Percentiles rank a stretch among this genome's conserved stretches.
Evolutionary conservation across 2,888 invertebrate genomes (phyloP).

Genomic region (Macropis europaea): DNA sequence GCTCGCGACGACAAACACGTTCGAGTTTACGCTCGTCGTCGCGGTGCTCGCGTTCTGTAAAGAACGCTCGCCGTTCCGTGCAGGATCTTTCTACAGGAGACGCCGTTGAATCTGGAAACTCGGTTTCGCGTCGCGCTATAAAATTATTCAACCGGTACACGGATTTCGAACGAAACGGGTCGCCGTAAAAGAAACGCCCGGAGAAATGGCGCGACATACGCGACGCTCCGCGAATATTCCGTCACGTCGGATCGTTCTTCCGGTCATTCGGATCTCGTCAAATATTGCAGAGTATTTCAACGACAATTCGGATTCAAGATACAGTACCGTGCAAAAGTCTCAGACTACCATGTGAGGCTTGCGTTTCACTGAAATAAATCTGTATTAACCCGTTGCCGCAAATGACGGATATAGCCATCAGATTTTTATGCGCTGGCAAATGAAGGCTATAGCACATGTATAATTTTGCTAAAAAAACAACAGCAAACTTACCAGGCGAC

Average conservation of each 20-base stretch:
- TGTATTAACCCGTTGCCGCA: no score
- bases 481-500: no score
- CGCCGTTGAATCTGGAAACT: constrained; percentile 36
- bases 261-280: not conserved
- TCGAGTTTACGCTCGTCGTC: not conserved
- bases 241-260: not conserved
- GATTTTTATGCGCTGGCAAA: no score
- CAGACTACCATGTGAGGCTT: no score
- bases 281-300: no score
- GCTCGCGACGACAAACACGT: no score
- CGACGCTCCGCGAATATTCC: not conserved
- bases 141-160: constrained; percentile 54
- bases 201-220: constrained; percentile 17
- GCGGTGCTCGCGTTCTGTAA: not conserved
- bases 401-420: no score
- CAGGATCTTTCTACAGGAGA: constrained; percentile 27
- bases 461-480: no score
- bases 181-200: constrained; percentile 34
- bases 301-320: no score
- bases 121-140: constrained; percentile 30
- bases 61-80: constrained; percentile 13
- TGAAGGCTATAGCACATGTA: no score
- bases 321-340: no score
- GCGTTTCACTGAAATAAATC: no score
- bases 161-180: constrained; percentile 35